Conservation (phyloP, 2,888 invertebrate genomes). For the Napeogenes sylphis region DNA sequence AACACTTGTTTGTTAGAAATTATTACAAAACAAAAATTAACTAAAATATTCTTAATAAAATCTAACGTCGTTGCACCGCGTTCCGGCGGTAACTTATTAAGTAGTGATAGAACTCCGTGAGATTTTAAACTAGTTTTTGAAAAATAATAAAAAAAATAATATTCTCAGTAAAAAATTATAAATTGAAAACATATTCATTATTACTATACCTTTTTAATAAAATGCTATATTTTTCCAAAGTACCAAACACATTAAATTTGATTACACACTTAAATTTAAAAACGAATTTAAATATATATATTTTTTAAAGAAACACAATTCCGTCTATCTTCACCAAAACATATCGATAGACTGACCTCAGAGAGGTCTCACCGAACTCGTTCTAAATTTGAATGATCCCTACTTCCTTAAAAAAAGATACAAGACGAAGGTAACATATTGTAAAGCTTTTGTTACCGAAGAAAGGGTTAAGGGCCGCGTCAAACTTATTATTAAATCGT, state of each 20-base stretch:
- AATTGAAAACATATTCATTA: conserved; percentile 7
- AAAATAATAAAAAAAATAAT: conserved; percentile 10
- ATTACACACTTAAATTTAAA: neutral
- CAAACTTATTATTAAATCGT: conserved; percentile 76
- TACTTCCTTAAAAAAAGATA: conserved; percentile 63
- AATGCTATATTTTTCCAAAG: neutral
- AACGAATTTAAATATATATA: conserved; percentile 9
- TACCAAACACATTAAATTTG: neutral
- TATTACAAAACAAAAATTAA: no score
- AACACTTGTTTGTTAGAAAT: no score
- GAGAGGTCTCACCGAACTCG: conserved; percentile 61
- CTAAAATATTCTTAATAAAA: neutral
- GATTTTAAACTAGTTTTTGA: neutral
- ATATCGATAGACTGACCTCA: conserved; percentile 69
- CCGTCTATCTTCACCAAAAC: conserved; percentile 58
- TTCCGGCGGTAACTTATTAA: conserved; percentile 18
- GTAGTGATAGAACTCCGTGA: neutral
- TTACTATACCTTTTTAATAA: neutral
- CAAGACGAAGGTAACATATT: conserved; percentile 68
- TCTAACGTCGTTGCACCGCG: neutral
- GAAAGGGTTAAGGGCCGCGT: conserved; percentile 73
- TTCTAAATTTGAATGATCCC: conserved; percentile 72
- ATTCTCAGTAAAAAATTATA: neutral
- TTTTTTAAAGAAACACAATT: conserved; percentile 20
- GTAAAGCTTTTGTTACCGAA: conserved; percentile 70